phyloP scores from a whole-genome alignment of 2,113 vertebrate genomes.

The Plecturocebus donacophilus region DNA sequence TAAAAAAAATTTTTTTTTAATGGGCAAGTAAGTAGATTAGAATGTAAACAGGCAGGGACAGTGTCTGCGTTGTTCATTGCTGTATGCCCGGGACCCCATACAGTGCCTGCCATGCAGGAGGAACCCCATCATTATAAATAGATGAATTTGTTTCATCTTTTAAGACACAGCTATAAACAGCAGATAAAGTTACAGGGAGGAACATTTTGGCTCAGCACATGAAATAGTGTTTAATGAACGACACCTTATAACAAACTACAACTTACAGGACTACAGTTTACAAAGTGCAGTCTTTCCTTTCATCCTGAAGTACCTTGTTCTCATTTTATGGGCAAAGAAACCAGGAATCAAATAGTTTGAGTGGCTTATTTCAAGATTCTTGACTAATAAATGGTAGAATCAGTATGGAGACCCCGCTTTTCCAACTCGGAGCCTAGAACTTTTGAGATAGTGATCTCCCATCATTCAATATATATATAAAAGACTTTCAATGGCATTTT shows the following conservation, averaged over 20 bases:
- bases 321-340: not conserved
- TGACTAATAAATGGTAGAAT: not conserved
- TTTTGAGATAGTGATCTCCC: not conserved
- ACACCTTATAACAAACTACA: not conserved
- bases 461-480: not conserved
- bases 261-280: not conserved
- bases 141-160: not conserved
- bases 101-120: not conserved
- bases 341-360: not conserved
- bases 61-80: not conserved
- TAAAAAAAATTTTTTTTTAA: not conserved
- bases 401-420: not conserved
- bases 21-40: not conserved
- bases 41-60: not conserved
- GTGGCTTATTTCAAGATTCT: not conserved
- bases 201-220: not conserved
- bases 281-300: not conserved
- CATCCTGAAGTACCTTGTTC: not conserved
- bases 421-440: not conserved
- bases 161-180: not conserved
- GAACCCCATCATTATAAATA: not conserved
- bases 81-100: not conserved
- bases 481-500: not conserved
- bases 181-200: conserved; percentile 20
- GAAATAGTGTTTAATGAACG: not conserved